These are phyloP conservation scores for Coptodon rendalli DNA, from an alignment of 2,113 vertebrate species.

Conservation along the genomic window DNA sequence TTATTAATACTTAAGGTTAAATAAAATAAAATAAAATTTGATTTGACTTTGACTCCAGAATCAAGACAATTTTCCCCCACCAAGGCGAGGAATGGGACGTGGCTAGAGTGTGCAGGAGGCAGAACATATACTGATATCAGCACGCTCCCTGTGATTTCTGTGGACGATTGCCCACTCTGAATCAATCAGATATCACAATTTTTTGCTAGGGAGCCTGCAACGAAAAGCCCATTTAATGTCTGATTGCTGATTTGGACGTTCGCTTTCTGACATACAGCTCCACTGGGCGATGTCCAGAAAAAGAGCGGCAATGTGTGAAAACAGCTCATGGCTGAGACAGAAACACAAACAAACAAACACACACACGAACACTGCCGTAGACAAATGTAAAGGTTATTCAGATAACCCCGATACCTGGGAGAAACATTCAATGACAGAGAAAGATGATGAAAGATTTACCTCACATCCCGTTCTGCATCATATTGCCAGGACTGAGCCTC, in stretches of 20 bases:
- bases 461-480: neutral
- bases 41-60: neutral
- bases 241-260: neutral
- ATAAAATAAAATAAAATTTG: neutral
- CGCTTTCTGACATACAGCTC: neutral
- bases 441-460: neutral
- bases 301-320: neutral
- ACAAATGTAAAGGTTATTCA: neutral
- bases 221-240: neutral
- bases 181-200: neutral
- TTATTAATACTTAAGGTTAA: neutral
- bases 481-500: neutral
- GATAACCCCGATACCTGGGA: neutral
- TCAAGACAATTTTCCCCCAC: neutral
- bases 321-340: neutral
- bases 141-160: neutral
- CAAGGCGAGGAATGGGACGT: neutral
- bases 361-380: neutral
- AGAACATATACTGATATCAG: neutral
- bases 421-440: neutral
- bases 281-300: neutral
- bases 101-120: neutral
- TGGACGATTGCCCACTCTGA: neutral
- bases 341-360: neutral
- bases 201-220: neutral